phyloP scores from a whole-genome alignment of 1,140 invertebrate species.

The Euwallacea similis region DNA sequence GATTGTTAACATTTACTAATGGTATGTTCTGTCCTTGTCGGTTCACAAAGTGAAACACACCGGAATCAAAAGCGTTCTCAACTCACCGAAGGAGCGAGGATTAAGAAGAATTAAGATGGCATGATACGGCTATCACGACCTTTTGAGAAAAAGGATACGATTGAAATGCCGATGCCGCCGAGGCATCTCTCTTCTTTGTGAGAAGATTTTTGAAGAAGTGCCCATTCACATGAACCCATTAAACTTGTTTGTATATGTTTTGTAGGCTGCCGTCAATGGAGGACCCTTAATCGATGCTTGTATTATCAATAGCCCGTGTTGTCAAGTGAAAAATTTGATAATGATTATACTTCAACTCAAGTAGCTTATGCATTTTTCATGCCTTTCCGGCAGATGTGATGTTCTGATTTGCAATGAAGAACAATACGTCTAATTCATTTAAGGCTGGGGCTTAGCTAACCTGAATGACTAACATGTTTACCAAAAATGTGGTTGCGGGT shows the following conservation, averaged over 20 bases:
- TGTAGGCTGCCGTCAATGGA: constrained; percentile 23
- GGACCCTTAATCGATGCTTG: constrained; percentile 18
- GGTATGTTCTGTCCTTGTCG: no score
- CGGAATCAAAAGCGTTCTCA: constrained; percentile 31
- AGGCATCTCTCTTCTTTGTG: constrained; percentile 16
- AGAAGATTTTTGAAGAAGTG: constrained; percentile 30
- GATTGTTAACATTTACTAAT: no score
- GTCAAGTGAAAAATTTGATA: constrained; percentile 32
- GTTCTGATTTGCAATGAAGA: not conserved
- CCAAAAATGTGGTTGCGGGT: not conserved
- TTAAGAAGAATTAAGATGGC: constrained; percentile 33
- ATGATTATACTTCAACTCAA: constrained; percentile 6
- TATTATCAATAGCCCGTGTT: constrained; percentile 26
- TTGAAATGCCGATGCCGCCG: constrained; percentile 21
- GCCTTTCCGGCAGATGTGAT: no score
- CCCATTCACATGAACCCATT: constrained; percentile 29
- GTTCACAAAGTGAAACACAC: not conserved
- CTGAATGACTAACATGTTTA: no score
- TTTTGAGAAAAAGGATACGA: constrained; percentile 32
- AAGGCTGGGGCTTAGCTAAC: no score
- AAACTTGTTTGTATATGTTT: constrained; percentile 34
- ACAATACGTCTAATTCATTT: not conserved
- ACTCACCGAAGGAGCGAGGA: constrained; percentile 32
- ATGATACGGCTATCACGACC: constrained; percentile 28
- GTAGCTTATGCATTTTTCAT: no score